Conservation (phyloP, 2,797 vertebrate species). For the Myotis pilosus region DNA sequence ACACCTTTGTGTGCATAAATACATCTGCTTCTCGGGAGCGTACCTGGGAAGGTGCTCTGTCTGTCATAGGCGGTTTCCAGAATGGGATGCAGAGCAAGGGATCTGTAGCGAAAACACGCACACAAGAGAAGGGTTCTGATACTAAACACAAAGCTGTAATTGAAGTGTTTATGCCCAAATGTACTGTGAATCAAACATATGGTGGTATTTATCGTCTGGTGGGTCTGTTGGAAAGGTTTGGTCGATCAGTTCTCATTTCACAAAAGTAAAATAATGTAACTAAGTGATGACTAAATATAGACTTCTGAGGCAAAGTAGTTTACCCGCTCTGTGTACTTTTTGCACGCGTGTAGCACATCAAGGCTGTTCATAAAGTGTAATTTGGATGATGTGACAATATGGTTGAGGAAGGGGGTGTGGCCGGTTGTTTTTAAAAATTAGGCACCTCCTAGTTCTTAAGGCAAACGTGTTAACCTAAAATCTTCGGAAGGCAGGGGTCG, state of each 20-base stretch:
- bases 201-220: slow-evolving; percentile 55
- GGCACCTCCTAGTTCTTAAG: neutral
- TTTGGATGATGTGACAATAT: neutral
- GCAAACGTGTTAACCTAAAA: neutral
- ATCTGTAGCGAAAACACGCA: slow-evolving; percentile 8
- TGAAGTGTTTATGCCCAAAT: slow-evolving; percentile 44
- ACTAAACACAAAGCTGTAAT: slow-evolving; percentile 33
- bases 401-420: neutral
- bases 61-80: neutral
- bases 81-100: neutral
- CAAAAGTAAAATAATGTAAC: slow-evolving; percentile 50
- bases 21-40: neutral
- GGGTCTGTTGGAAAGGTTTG: slow-evolving; percentile 44
- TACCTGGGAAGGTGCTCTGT: slow-evolving; percentile 56
- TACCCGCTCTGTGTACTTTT: slow-evolving; percentile 24
- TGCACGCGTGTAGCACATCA: slow-evolving; percentile 6
- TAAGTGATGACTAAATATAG: slow-evolving; percentile 3
- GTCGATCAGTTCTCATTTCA: slow-evolving; percentile 36
- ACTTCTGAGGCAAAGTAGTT: neutral
- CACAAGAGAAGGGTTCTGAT: neutral
- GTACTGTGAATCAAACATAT: slow-evolving; percentile 28
- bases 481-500: neutral
- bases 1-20: slow-evolving; percentile 27
- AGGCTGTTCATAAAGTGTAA: neutral
- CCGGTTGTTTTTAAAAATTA: neutral